A percentile compares a stretch with the other conserved stretches of the same genome.
phyloP scores from a whole-genome alignment of 2,888 invertebrate genomes.

The Xanthostigma xanthostigma region DNA sequence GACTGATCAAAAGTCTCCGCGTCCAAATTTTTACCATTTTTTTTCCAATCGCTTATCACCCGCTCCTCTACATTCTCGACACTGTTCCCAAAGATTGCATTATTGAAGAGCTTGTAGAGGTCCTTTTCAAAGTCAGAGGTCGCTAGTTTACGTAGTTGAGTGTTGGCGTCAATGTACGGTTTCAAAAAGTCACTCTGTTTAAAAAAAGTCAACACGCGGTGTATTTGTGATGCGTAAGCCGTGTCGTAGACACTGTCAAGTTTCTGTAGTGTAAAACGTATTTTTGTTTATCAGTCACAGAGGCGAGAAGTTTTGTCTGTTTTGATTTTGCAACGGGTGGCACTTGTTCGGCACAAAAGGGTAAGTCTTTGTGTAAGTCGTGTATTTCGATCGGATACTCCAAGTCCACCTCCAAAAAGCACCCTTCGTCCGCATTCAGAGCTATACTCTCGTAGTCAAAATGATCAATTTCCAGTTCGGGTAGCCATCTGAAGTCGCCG shows the following conservation, averaged over 20 bases:
- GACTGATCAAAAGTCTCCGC: conserved; percentile 19
- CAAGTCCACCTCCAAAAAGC: conserved; percentile 20
- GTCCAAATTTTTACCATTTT: too few species aligned
- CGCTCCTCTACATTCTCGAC: conserved; percentile 27
- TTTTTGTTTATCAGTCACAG: conserved; percentile 13
- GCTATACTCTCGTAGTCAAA: neutral
- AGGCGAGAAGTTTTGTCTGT: conserved; percentile 14
- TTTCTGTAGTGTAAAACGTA: conserved; percentile 22
- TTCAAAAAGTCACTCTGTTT: too few species aligned
- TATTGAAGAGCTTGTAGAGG: conserved; percentile 23
- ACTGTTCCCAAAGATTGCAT: conserved; percentile 21
- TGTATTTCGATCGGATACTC: conserved; percentile 13
- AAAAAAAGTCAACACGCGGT: too few species aligned
- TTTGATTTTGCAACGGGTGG: conserved; percentile 9
- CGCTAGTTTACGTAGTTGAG: too few species aligned
- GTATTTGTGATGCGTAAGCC: too few species aligned
- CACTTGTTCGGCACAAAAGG: conserved; percentile 15
- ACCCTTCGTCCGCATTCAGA: conserved; percentile 11
- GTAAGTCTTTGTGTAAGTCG: conserved; percentile 19
- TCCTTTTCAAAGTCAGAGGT: too few species aligned
- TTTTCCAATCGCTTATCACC: conserved; percentile 16
- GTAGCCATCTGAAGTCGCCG: too few species aligned
- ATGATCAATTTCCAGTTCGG: too few species aligned
- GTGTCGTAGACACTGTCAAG: too few species aligned
- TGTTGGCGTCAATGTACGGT: too few species aligned